These are phyloP conservation scores for Doryteuthis pealeii DNA, from an alignment of 1,140 invertebrate species.

Conservation along the genomic window DNA sequence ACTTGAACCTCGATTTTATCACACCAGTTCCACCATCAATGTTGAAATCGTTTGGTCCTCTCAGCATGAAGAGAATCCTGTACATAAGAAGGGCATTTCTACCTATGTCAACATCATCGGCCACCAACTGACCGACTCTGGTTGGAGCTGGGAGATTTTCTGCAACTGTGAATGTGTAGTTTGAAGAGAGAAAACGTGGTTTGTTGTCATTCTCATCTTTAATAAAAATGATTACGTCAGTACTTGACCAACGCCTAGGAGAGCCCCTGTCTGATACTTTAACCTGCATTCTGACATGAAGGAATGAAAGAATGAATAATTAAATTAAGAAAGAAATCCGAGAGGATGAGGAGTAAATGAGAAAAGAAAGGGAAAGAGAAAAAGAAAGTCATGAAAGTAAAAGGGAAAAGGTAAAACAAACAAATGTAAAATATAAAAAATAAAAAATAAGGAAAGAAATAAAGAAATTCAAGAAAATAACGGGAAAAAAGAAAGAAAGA, in stretches of 20 bases:
- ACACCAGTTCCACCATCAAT: slow-evolving; percentile 75
- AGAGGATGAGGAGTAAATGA: too few species aligned
- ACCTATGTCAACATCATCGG: slow-evolving; percentile 47
- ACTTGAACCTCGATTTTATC: slow-evolving; percentile 70
- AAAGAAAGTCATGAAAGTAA: too few species aligned
- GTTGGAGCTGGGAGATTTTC: slow-evolving; percentile 68
- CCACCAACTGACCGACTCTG: slow-evolving; percentile 34
- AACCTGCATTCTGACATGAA: slow-evolving; percentile 5
- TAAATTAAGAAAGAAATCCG: too few species aligned
- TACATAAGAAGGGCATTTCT: slow-evolving; percentile 91
- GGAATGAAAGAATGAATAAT: too few species aligned
- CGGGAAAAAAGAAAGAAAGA: too few species aligned
- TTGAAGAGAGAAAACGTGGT: slow-evolving; percentile 75
- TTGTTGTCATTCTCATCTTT: slow-evolving; percentile 81
- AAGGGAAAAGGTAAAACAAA: too few species aligned
- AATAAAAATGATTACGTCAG: slow-evolving; percentile 68
- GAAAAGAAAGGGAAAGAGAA: too few species aligned
- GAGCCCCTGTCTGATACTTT: slow-evolving; percentile 26
- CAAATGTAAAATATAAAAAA: too few species aligned
- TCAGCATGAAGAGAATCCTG: slow-evolving; percentile 66
- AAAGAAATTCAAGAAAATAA: too few species aligned
- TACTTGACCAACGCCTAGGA: slow-evolving; percentile 62
- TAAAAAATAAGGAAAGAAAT: too few species aligned
- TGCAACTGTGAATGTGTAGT: slow-evolving; percentile 84
- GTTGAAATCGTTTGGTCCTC: slow-evolving; percentile 78